Evolutionary conservation across 64 coral and sea anemone genomes (phyloP).

Genomic region (Acropora yongei): DNA sequence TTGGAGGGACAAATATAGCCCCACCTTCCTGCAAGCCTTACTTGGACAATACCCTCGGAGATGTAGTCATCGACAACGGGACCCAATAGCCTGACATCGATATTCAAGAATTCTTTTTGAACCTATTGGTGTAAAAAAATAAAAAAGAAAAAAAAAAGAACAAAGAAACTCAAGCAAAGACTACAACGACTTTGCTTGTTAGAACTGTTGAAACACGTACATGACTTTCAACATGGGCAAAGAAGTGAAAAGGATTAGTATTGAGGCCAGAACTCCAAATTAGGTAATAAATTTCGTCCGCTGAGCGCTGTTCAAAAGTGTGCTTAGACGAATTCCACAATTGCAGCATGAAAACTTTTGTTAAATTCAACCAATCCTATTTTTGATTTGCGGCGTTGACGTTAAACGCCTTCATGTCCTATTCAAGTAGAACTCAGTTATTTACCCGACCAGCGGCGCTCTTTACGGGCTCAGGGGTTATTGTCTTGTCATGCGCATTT

Average conservation of each 20-base stretch:
- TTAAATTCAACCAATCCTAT: no score
- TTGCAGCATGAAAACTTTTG: no score
- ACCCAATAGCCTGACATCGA: constrained; percentile 56
- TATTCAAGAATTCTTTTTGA: not conserved
- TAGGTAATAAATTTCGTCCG: no score
- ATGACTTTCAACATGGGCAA: no score
- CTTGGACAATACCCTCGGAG: constrained; percentile 67
- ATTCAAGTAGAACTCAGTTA: no score
- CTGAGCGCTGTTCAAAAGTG: no score
- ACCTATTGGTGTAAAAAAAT: not conserved
- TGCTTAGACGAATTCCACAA: no score
- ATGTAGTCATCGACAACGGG: constrained; percentile 59
- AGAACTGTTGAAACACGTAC: no score
- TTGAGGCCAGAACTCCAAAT: no score
- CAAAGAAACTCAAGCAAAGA: not conserved
- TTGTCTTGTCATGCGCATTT: not conserved
- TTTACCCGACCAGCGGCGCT: constrained; percentile 36
- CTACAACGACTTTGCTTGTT: not conserved
- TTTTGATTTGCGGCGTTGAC: no score
- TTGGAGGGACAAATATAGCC: constrained; percentile 73
- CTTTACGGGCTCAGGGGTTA: constrained; percentile 35
- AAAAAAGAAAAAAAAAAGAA: not conserved
- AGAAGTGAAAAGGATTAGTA: no score
- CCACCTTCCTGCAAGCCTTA: constrained; percentile 47
- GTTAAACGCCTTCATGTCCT: no score